Percentiles rank a stretch among this genome's conserved stretches.
Evolutionary conservation across 2,797 vertebrate species (phyloP).

Genomic region (Hyperoplus immaculatus): DNA sequence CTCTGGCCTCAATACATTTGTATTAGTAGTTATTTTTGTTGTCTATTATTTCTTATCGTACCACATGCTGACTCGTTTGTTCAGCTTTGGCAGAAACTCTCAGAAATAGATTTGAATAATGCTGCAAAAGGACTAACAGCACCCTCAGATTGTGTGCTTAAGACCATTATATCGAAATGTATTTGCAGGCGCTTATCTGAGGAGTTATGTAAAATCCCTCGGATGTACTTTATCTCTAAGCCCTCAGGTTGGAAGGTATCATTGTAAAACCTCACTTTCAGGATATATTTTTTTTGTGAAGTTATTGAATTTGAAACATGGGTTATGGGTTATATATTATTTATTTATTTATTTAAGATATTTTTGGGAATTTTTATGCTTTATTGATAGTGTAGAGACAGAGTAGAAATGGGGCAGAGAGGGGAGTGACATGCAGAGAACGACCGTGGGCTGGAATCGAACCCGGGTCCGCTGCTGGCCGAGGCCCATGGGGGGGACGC

Average conservation of each 20-base stretch:
- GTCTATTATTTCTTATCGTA: background rate
- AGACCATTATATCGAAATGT: slow-evolving; percentile 35
- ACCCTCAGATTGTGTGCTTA: slow-evolving; percentile 23
- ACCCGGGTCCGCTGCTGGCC: no score
- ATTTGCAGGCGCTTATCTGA: slow-evolving; percentile 40
- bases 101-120: slow-evolving; percentile 29
- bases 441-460: no score
- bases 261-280: slow-evolving; percentile 37
- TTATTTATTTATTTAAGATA: no score
- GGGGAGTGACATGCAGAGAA: no score
- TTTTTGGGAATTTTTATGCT: no score
- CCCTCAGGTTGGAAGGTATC: slow-evolving; percentile 34
- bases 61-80: slow-evolving; percentile 18
- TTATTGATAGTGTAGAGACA: no score
- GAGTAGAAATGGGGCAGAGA: no score
- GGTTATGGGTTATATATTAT: background rate
- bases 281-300: slow-evolving; percentile 23
- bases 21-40: background rate
- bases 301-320: slow-evolving; percentile 27
- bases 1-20: no score
- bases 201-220: slow-evolving; percentile 34
- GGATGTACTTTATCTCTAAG: slow-evolving; percentile 39
- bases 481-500: no score
- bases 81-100: background rate
- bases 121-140: slow-evolving; percentile 23